Conservation (phyloP, 2,113 vertebrate genomes). For the Lepus europaeus region DNA sequence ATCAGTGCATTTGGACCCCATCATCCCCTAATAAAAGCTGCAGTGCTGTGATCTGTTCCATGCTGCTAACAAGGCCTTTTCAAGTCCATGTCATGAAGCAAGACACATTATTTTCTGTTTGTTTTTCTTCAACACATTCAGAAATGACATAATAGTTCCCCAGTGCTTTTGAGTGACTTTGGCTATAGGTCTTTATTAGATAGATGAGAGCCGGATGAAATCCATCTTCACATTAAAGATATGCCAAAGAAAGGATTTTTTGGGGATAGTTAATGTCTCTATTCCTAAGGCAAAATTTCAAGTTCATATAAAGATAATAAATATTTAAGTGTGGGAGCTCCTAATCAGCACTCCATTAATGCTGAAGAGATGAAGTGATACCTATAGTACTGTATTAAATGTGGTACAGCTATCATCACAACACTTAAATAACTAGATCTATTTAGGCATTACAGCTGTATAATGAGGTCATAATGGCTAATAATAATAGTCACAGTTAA, state of each 20-base stretch:
- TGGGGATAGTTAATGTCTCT: background rate
- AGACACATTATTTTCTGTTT: background rate
- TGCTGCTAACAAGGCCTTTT: background rate
- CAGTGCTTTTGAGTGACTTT: background rate
- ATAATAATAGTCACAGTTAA: slow-evolving; percentile 61
- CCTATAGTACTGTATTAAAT: background rate
- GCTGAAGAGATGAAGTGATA: background rate
- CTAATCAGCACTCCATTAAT: background rate
- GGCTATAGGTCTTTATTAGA: background rate
- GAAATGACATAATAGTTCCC: background rate
- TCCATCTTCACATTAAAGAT: background rate
- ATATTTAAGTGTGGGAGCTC: slow-evolving; percentile 33
- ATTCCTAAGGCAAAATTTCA: background rate
- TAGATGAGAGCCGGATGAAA: background rate
- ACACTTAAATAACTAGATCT: slow-evolving; percentile 60
- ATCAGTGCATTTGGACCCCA: background rate
- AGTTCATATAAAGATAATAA: background rate
- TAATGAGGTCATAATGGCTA: slow-evolving; percentile 64
- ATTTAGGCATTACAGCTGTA: slow-evolving; percentile 37
- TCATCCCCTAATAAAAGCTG: background rate
- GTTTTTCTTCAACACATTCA: background rate
- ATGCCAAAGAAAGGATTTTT: background rate
- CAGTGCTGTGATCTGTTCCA: background rate
- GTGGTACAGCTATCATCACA: slow-evolving; percentile 54
- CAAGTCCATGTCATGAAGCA: background rate